phyloP scores from a whole-genome alignment of 37 sponge, comb jelly and placozoan genomes.

The Mnemiopsis leidyi region DNA sequence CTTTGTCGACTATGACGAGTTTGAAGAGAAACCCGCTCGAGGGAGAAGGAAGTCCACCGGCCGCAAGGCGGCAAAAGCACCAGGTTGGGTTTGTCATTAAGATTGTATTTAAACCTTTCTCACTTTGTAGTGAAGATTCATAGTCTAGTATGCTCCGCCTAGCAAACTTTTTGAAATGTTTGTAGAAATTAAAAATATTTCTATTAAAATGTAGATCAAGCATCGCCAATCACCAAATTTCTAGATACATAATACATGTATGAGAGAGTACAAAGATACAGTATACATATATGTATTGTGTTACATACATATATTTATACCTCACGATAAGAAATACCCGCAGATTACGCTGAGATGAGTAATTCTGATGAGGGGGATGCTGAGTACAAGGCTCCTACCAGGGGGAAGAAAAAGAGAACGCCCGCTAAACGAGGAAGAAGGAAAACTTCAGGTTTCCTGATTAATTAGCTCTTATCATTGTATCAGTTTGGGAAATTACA shows the following conservation, averaged over 20 bases:
- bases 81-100: constrained; percentile 37
- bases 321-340: background rate
- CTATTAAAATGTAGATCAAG: too few relatives aligned
- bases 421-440: constrained; percentile 2
- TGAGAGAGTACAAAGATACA: too few relatives aligned
- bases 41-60: background rate
- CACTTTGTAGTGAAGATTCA: too few relatives aligned
- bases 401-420: background rate
- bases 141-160: too few relatives aligned
- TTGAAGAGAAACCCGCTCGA: background rate
- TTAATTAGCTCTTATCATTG: too few relatives aligned
- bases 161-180: too few relatives aligned
- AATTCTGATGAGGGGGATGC: background rate
- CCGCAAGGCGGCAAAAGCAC: background rate
- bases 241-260: too few relatives aligned
- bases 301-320: too few relatives aligned
- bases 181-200: too few relatives aligned
- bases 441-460: background rate
- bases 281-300: too few relatives aligned
- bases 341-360: constrained; percentile 20
- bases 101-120: too few relatives aligned
- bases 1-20: constrained; percentile 39
- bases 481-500: background rate
- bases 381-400: background rate
- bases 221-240: too few relatives aligned